A percentile compares a stretch with the other conserved stretches of the same genome.
These are phyloP conservation scores for Megalonaias nervosa DNA, from an alignment of 1,140 invertebrate genomes.

Conservation along the genomic window DNA sequence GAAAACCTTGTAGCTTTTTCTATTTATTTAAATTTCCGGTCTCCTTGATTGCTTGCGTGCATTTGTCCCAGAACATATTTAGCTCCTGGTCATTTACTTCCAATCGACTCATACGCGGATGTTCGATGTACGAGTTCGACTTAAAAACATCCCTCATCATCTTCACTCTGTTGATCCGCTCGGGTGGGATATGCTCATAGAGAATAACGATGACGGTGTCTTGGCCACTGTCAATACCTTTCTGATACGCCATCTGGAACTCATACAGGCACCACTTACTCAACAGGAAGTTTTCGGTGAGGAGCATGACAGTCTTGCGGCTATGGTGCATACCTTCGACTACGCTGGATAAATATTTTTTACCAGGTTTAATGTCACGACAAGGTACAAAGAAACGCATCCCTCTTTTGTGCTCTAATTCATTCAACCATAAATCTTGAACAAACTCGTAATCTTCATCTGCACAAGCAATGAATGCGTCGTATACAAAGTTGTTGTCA, in stretches of 20 bases:
- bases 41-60: too few relatives aligned
- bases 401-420: slow-evolving; percentile 28
- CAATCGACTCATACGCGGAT: neutral
- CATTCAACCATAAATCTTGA: slow-evolving; percentile 16
- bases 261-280: slow-evolving; percentile 81
- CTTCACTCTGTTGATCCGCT: too few relatives aligned
- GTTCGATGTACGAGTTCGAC: neutral
- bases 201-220: too few relatives aligned
- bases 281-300: slow-evolving; percentile 77
- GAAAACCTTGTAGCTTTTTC: neutral
- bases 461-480: slow-evolving; percentile 54
- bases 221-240: slow-evolving; percentile 40
- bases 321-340: slow-evolving; percentile 77
- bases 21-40: neutral
- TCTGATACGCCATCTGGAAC: slow-evolving; percentile 71
- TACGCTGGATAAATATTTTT: slow-evolving; percentile 76
- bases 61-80: slow-evolving; percentile 1
- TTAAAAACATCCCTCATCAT: too few relatives aligned
- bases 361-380: slow-evolving; percentile 56
- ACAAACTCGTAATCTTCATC: slow-evolving; percentile 43
- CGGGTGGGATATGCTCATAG: too few relatives aligned
- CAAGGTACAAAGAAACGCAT: slow-evolving; percentile 50
- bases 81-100: neutral
- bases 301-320: slow-evolving; percentile 77
- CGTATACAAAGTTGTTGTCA: slow-evolving; percentile 7